phyloP scores from a whole-genome alignment of 2,888 invertebrate genomes.

The Physocephala rufipes region DNA sequence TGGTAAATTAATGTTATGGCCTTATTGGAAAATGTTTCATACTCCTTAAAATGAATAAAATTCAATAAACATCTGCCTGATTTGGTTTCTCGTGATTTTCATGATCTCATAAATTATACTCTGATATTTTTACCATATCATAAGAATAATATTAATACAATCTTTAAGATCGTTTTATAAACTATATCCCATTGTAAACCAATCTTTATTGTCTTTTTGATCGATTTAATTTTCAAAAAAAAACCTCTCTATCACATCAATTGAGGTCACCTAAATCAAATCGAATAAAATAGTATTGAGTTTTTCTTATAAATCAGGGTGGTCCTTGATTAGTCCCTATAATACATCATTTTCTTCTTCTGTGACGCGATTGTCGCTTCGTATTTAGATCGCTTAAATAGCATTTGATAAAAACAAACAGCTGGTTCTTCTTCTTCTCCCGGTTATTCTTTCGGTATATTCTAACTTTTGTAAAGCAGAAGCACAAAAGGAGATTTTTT shows the following conservation, averaged over 20 bases:
- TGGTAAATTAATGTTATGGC: no score
- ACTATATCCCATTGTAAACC: neutral
- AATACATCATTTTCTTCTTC: neutral
- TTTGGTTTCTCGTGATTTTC: no score
- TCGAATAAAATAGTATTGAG: neutral
- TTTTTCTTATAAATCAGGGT: neutral
- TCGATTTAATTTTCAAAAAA: no score
- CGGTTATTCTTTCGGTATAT: neutral
- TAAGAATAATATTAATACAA: no score
- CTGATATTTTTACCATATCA: no score
- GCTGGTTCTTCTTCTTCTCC: no score
- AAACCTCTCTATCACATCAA: neutral
- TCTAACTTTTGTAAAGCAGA: no score
- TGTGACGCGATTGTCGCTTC: neutral
- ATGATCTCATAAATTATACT: no score
- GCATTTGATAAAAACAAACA: conserved; percentile 18
- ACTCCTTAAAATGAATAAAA: no score
- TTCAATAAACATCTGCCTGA: no score
- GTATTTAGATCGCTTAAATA: neutral
- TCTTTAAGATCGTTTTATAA: neutral
- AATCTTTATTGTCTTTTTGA: conserved; percentile 1
- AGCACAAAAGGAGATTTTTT: conserved; percentile 11
- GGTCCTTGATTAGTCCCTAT: conserved; percentile 8
- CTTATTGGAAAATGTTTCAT: no score
- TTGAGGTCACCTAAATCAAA: neutral